Conservation (phyloP, 2,888 invertebrate species). For the Agelastica alni region DNA sequence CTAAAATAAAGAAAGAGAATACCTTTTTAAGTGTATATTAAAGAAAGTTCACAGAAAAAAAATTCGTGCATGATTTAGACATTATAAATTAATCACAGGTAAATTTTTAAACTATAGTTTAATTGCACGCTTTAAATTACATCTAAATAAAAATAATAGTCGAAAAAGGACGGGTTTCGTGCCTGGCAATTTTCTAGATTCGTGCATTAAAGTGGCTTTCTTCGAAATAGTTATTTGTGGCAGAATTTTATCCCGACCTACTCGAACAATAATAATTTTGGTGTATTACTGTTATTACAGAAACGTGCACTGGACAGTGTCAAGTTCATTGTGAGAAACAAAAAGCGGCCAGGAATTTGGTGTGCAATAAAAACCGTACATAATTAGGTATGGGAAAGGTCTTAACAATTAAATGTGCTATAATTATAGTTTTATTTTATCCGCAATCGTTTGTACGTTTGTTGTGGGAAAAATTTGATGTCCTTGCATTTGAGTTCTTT, state of each 20-base stretch:
- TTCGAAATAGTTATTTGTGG: conserved; percentile 1
- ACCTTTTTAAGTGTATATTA: no score
- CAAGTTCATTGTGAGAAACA: conserved; percentile 4
- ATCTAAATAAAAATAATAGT: background rate
- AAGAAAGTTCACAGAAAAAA: no score
- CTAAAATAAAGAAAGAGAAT: no score
- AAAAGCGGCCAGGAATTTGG: background rate
- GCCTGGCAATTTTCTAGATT: conserved; percentile 5
- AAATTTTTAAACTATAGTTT: background rate
- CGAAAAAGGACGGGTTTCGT: background rate
- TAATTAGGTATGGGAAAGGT: background rate
- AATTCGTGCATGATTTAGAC: background rate
- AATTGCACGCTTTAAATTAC: background rate
- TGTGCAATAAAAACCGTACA: background rate
- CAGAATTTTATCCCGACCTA: conserved; percentile 1
- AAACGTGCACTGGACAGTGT: conserved; percentile 4
- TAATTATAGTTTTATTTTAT: no score
- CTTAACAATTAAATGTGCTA: no score
- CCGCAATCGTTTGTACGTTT: no score
- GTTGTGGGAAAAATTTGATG: no score
- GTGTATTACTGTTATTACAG: conserved; percentile 9
- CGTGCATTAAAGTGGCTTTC: conserved; percentile 4
- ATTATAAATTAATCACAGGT: background rate
- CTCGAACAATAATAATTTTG: conserved; percentile 3
- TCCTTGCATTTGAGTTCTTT: no score